phyloP scores from a whole-genome alignment of 2,888 invertebrate genomes.

The Litoditis marina region DNA sequence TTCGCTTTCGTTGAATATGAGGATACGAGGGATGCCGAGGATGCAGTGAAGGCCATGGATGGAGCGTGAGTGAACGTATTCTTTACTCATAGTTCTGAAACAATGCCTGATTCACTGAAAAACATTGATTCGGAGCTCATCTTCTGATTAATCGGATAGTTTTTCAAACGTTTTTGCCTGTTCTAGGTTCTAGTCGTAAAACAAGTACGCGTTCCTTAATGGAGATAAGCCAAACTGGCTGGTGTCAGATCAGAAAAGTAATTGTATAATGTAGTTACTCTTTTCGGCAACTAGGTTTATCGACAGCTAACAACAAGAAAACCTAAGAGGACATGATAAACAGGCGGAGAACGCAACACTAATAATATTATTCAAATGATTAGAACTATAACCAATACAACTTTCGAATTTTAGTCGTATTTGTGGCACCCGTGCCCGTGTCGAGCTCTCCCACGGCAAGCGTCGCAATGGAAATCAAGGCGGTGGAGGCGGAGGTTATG shows the following conservation, averaged over 20 bases:
- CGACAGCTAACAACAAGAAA: no score
- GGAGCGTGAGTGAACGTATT: conserved; percentile 71
- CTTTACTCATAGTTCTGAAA: neutral
- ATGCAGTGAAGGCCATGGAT: conserved; percentile 63
- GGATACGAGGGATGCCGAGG: conserved; percentile 74
- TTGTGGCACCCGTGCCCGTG: conserved; percentile 63
- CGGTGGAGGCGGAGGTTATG: conserved; percentile 35
- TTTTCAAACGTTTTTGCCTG: neutral
- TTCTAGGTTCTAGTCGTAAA: conserved; percentile 8
- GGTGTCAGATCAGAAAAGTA: no score
- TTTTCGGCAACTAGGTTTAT: no score
- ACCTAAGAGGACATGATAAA: no score
- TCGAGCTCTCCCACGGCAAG: conserved; percentile 63
- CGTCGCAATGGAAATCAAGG: conserved; percentile 58
- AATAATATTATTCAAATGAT: no score
- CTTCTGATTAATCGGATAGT: no score
- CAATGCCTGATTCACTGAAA: neutral
- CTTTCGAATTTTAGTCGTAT: conserved; percentile 58
- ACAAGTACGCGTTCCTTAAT: no score
- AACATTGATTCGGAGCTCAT: no score
- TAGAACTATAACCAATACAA: no score
- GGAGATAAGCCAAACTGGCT: no score
- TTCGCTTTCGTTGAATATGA: conserved; percentile 65
- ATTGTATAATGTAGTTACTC: no score
- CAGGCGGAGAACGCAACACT: no score